Conservation (phyloP, 2,888 invertebrate species). For the Teleiodes luculella region DNA sequence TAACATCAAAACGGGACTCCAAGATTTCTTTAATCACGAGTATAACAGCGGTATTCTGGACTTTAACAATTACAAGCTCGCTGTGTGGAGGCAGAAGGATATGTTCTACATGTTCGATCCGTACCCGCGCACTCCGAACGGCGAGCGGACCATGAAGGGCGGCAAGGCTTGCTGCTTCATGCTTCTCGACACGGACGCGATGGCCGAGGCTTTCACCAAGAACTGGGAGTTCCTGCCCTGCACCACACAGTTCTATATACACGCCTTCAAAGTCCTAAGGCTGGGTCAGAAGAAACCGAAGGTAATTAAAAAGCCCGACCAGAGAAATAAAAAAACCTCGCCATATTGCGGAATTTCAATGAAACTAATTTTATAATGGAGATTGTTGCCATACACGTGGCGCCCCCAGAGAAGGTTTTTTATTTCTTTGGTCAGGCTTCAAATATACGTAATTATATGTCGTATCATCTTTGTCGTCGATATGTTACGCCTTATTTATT, state of each 20-base stretch:
- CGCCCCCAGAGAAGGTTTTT: too few species aligned
- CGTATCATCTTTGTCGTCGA: too few species aligned
- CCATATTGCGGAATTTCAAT: too few species aligned
- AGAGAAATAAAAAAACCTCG: too few species aligned
- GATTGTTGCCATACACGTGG: too few species aligned
- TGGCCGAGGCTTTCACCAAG: slow-evolving; percentile 70
- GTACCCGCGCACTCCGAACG: slow-evolving; percentile 80
- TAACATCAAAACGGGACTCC: slow-evolving; percentile 66
- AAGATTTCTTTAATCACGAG: slow-evolving; percentile 75
- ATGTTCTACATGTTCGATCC: slow-evolving; percentile 83
- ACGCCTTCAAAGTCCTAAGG: slow-evolving; percentile 80
- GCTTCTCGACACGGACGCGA: slow-evolving; percentile 78
- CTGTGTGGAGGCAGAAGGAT: slow-evolving; percentile 81
- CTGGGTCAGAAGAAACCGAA: slow-evolving; percentile 63
- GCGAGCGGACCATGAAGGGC: slow-evolving; percentile 69
- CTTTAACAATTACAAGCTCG: slow-evolving; percentile 78
- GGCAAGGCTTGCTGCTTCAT: slow-evolving; percentile 82
- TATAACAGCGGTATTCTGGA: slow-evolving; percentile 75
- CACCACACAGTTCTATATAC: slow-evolving; percentile 75
- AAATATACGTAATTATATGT: too few species aligned
- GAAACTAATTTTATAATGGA: too few species aligned
- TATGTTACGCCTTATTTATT: too few species aligned
- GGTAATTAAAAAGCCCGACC: slow-evolving; percentile 33
- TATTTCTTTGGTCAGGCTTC: too few species aligned
- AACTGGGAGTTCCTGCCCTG: slow-evolving; percentile 73